Evolutionary conservation across 92 coral and sea anemone species (phyloP).

Genomic region (Paramuricea clavata): DNA sequence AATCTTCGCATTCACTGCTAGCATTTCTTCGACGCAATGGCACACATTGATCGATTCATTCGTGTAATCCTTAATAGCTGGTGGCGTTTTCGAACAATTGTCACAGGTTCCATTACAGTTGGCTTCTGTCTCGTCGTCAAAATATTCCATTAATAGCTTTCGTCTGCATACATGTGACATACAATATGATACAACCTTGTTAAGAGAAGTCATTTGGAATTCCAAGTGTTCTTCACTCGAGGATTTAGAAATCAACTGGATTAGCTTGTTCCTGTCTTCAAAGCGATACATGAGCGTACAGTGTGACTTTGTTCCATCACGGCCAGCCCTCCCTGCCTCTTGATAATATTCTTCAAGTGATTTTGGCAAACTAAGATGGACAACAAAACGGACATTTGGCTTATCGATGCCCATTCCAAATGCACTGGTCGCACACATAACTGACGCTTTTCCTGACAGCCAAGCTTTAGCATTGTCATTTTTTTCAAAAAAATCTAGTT

Average conservation of each 20-base stretch:
- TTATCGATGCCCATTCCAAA: slow-evolving; percentile 1
- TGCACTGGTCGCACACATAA: too few species aligned
- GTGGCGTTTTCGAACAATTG: not conserved
- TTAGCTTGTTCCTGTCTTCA: too few species aligned
- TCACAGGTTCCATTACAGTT: not conserved
- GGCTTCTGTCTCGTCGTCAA: not conserved
- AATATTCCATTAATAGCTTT: not conserved
- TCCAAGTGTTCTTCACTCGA: not conserved
- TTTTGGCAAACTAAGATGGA: slow-evolving; percentile 6
- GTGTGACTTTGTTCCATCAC: not conserved
- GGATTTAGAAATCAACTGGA: not conserved
- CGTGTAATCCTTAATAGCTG: not conserved
- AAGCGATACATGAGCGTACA: not conserved
- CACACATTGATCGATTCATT: not conserved
- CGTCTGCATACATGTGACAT: not conserved
- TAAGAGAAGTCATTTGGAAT: not conserved
- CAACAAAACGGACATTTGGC: not conserved
- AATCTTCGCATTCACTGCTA: not conserved
- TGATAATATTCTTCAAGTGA: not conserved
- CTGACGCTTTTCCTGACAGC: not conserved
- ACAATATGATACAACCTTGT: not conserved
- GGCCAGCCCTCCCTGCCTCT: too few species aligned
- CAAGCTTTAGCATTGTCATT: not conserved
- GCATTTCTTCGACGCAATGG: not conserved
- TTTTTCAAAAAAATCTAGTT: not conserved